phyloP scores from a whole-genome alignment of 2,113 vertebrate genomes.

The Catharus bicknelli region DNA sequence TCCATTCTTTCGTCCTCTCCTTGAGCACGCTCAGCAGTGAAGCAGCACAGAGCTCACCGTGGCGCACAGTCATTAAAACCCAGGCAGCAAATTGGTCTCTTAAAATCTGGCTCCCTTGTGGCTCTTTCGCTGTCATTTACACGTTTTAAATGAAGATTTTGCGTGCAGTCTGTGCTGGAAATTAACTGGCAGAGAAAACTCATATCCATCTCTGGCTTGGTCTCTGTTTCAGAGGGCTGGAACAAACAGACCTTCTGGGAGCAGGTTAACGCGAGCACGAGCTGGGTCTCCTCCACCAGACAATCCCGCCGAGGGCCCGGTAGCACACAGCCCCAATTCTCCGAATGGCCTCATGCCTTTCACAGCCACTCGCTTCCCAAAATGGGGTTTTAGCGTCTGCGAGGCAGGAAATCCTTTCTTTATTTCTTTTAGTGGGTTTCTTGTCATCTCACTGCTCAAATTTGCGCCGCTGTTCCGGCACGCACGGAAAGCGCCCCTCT shows the following conservation, averaged over 20 bases:
- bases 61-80: constrained; percentile 17
- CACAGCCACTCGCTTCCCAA: constrained; percentile 27
- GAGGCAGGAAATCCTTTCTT: constrained; percentile 61
- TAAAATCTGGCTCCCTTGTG: constrained; percentile 54
- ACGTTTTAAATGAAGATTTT: constrained; percentile 64
- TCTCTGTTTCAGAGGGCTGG: constrained; percentile 34
- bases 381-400: constrained; percentile 9
- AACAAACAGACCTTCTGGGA: constrained; percentile 57
- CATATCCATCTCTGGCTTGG: constrained; percentile 9
- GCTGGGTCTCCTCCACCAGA: constrained; percentile 42
- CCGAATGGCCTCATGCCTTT: constrained; percentile 40
- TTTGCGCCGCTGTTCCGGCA: not conserved
- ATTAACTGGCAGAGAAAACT: constrained; percentile 48
- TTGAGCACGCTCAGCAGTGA: not conserved
- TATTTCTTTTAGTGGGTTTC: constrained; percentile 62
- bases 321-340: constrained; percentile 49
- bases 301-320: constrained; percentile 37
- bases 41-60: not conserved
- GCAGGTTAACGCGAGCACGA: not conserved
- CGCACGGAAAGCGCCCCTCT: not conserved
- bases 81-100: constrained; percentile 32
- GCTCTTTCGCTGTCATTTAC: constrained; percentile 51
- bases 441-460: constrained; percentile 56
- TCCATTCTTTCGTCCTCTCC: not conserved
- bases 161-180: constrained; percentile 58